Evolutionary conservation across 2,113 vertebrate species (phyloP).

Genomic region (Cairina moschata): DNA sequence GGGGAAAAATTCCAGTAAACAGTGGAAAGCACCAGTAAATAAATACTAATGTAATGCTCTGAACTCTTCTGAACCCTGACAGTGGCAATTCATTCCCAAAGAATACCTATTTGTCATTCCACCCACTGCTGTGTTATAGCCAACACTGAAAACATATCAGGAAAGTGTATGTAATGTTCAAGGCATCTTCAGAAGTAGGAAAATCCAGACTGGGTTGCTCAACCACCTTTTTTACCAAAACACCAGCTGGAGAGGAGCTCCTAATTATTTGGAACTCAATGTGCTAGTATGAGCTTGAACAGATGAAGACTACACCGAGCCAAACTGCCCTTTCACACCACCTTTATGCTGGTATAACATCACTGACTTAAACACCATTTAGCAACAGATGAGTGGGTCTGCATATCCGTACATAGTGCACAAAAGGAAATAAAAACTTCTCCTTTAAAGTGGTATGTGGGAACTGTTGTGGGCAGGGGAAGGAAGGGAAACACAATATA

Average conservation of each 20-base stretch:
- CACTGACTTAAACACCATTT: neutral
- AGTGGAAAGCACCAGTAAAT: slow-evolving; percentile 31
- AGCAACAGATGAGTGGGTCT: neutral
- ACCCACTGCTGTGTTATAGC: slow-evolving; percentile 64
- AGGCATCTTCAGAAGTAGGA: slow-evolving; percentile 63
- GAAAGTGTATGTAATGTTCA: slow-evolving; percentile 69
- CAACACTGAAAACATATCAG: slow-evolving; percentile 65
- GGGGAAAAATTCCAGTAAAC: neutral
- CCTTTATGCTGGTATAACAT: slow-evolving; percentile 27
- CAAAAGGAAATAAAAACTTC: neutral
- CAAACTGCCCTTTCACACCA: slow-evolving; percentile 66
- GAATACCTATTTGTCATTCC: slow-evolving; percentile 65
- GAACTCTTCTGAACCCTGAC: slow-evolving; percentile 49
- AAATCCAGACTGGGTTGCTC: slow-evolving; percentile 69
- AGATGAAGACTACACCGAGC: slow-evolving; percentile 42
- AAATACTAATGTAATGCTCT: slow-evolving; percentile 35
- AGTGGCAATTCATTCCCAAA: slow-evolving; percentile 30
- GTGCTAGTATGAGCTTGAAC: slow-evolving; percentile 64
- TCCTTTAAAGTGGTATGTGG: neutral
- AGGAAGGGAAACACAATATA: neutral
- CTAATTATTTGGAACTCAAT: slow-evolving; percentile 59
- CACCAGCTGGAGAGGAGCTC: slow-evolving; percentile 68
- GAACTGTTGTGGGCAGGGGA: neutral
- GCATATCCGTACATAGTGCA: neutral
- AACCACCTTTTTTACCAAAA: slow-evolving; percentile 71